phyloP scores from a whole-genome alignment of 2,797 vertebrate genomes.

The Micrastur ruficollis region DNA sequence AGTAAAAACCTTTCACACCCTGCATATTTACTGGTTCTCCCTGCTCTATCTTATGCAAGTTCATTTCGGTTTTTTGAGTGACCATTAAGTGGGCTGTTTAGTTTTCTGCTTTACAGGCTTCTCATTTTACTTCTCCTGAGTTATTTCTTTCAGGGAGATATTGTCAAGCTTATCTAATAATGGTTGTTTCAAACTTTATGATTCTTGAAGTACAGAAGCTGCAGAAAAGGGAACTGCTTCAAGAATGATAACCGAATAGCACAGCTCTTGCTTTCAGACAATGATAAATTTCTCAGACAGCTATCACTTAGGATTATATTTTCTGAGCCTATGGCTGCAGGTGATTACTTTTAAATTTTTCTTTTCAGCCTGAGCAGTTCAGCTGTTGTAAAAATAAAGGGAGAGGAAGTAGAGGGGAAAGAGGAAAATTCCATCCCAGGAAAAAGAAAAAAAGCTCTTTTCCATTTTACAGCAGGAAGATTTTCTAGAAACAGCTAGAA shows the following conservation, averaged over 20 bases:
- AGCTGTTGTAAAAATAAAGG: background rate
- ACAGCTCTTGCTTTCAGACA: background rate
- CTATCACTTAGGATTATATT: background rate
- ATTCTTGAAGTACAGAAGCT: background rate
- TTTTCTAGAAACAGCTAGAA: background rate
- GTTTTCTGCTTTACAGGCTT: background rate
- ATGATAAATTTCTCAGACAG: background rate
- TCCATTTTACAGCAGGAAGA: background rate
- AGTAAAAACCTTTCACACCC: background rate
- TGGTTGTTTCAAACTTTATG: background rate
- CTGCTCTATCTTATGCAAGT: background rate
- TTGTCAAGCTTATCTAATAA: background rate
- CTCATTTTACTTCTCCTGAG: background rate
- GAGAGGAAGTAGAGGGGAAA: background rate
- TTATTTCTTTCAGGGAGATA: background rate
- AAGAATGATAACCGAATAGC: background rate
- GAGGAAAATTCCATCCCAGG: background rate
- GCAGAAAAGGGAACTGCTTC: background rate
- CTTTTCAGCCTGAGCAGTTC: background rate
- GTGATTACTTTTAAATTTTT: background rate
- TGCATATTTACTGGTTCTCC: background rate
- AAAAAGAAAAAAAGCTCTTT: background rate
- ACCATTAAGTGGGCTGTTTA: background rate
- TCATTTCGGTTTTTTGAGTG: background rate
- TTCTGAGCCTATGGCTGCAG: background rate